Percentiles rank a stretch among this genome's conserved stretches.
These are phyloP conservation scores for Anniella stebbinsi DNA, from an alignment of 2,797 vertebrate genomes.

Conservation along the genomic window DNA sequence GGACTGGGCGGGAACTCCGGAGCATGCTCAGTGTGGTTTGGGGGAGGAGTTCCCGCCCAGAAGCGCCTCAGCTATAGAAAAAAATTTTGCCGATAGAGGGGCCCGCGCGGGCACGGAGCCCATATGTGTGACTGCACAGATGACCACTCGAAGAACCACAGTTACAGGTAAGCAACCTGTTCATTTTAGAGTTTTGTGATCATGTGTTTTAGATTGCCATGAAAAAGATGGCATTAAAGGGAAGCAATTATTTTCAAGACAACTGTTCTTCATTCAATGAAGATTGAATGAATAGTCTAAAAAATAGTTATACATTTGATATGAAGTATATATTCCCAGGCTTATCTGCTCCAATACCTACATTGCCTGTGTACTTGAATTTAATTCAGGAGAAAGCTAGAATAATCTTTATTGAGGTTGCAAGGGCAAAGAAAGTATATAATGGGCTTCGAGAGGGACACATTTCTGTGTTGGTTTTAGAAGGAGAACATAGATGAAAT, in stretches of 20 bases:
- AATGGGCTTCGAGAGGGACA: not conserved
- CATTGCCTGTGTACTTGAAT: not conserved
- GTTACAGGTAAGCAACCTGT: too few relatives aligned
- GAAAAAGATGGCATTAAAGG: slow-evolving; percentile 9
- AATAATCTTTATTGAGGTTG: not conserved
- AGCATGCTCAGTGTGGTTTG: too few relatives aligned
- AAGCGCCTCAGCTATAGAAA: too few relatives aligned
- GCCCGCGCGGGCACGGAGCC: too few relatives aligned
- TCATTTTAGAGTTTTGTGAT: too few relatives aligned
- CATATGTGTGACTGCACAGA: too few relatives aligned
- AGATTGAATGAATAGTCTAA: too few relatives aligned
- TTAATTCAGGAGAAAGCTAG: not conserved
- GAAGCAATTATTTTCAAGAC: slow-evolving; percentile 30
- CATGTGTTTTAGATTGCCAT: slow-evolving; percentile 35
- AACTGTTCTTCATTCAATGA: slow-evolving; percentile 23
- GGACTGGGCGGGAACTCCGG: too few relatives aligned
- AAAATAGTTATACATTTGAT: not conserved
- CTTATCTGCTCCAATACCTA: not conserved
- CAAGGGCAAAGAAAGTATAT: not conserved
- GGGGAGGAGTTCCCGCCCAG: too few relatives aligned
- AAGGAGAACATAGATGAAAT: not conserved
- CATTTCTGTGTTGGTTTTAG: not conserved
- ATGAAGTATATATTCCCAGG: slow-evolving; percentile 19
- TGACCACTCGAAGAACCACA: too few relatives aligned
- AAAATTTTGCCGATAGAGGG: too few relatives aligned